Conservation (phyloP, 1,140 invertebrate species). For the Pachyrhynchus sulphureomaculatus region DNA sequence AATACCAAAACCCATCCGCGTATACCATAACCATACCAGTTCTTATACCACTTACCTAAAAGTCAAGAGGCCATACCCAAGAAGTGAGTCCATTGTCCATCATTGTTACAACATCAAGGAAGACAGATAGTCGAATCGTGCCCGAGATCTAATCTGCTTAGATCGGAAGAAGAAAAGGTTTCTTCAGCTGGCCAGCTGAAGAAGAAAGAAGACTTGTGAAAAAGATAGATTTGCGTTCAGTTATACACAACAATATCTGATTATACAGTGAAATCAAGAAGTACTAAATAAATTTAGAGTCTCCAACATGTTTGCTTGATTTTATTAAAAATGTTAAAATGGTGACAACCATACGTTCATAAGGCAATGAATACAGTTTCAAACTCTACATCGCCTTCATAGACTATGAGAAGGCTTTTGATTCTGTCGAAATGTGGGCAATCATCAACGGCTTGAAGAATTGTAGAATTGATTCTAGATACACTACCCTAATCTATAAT, state of each 20-base stretch:
- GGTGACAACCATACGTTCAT: no score
- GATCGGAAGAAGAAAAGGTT: slow-evolving; percentile 20
- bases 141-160: slow-evolving; percentile 16
- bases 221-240: background rate
- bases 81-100: slow-evolving; percentile 11
- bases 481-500: no score
- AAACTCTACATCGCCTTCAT: no score
- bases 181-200: background rate
- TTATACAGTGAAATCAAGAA: no score
- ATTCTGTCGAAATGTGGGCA: no score
- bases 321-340: no score
- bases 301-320: no score
- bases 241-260: background rate
- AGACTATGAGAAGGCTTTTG: no score
- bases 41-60: background rate
- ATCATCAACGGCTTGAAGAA: no score
- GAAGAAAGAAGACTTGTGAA: background rate
- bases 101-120: slow-evolving; percentile 18
- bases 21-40: background rate
- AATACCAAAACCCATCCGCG: background rate
- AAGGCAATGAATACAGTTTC: no score
- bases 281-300: no score
- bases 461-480: no score
- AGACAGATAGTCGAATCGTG: slow-evolving; percentile 24
- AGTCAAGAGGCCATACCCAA: slow-evolving; percentile 11